Conservation (phyloP, 2,113 vertebrate species). For the Menura novaehollandiae region DNA sequence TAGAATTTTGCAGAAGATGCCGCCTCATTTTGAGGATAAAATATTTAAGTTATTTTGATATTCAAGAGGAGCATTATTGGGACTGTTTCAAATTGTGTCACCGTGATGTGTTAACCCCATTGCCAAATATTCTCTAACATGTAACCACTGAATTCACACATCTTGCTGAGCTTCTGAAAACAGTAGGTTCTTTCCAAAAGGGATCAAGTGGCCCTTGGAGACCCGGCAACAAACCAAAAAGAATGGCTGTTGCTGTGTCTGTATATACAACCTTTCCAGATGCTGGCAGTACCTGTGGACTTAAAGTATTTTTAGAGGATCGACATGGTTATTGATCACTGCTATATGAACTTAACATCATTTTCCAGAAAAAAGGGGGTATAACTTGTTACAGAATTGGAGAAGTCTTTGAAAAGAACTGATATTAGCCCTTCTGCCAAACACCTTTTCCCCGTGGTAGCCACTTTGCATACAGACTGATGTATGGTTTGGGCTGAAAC, state of each 20-base stretch:
- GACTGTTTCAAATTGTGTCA: conserved; percentile 85
- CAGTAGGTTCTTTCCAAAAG: conserved; percentile 84
- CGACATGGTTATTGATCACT: conserved; percentile 85
- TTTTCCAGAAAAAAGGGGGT: conserved; percentile 78
- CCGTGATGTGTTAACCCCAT: conserved; percentile 83
- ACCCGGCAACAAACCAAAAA: conserved; percentile 87
- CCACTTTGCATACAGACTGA: conserved; percentile 85
- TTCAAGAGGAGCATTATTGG: conserved; percentile 91
- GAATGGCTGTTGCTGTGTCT: conserved; percentile 87
- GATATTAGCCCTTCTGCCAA: conserved; percentile 80
- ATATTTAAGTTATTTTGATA: conserved; percentile 84
- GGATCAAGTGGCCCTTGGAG: conserved; percentile 83
- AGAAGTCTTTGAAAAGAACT: conserved; percentile 89
- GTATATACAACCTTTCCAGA: conserved; percentile 80
- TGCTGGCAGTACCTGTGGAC: conserved; percentile 88
- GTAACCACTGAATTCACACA: conserved; percentile 81
- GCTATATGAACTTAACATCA: conserved; percentile 86
- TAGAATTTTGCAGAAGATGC: conserved; percentile 90
- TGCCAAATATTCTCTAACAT: conserved; percentile 82
- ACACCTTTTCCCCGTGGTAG: conserved; percentile 74
- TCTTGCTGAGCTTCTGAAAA: conserved; percentile 86
- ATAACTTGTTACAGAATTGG: conserved; percentile 84
- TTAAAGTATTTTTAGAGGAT: conserved; percentile 87
- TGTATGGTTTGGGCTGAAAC: conserved; percentile 80
- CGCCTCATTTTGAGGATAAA: conserved; percentile 87